phyloP scores from a whole-genome alignment of 1,140 invertebrate species.

The Ceratina japonica region DNA sequence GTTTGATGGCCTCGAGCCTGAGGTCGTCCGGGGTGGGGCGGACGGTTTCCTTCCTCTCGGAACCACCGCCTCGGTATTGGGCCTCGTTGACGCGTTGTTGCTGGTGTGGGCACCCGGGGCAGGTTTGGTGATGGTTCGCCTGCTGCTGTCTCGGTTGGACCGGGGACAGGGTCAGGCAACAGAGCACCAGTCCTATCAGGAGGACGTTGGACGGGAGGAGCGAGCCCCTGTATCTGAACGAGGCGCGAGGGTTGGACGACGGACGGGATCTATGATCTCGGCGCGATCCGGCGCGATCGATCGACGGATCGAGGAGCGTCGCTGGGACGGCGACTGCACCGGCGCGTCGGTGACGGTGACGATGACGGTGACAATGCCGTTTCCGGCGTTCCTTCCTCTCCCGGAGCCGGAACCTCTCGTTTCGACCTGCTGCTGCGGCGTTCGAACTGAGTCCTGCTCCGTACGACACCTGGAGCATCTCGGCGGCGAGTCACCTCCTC shows the following conservation, averaged over 20 bases:
- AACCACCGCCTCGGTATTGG: conserved; percentile 51
- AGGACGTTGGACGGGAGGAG: conserved; percentile 60
- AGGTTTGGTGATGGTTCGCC: conserved; percentile 73
- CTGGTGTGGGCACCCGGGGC: conserved; percentile 73
- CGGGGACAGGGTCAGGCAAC: conserved; percentile 56
- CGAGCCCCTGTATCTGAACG: conserved; percentile 26
- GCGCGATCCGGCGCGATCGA: neutral
- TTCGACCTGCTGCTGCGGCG: conserved; percentile 45
- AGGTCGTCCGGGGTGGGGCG: conserved; percentile 79
- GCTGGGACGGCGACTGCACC: neutral
- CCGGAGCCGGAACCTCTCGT: conserved; percentile 42
- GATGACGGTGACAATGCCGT: conserved; percentile 3
- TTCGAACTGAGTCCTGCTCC: conserved; percentile 55
- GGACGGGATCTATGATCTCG: conserved; percentile 9
- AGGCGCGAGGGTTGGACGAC: conserved; percentile 18
- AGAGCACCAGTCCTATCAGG: conserved; percentile 66
- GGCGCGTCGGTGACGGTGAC: neutral
- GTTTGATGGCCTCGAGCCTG: conserved; percentile 87
- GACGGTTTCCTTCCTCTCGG: conserved; percentile 53
- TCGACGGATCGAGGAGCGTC: conserved; percentile 30
- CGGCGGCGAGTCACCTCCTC: conserved; percentile 76
- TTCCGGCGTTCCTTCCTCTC: conserved; percentile 15
- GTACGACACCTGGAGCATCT: conserved; percentile 71
- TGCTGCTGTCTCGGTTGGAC: conserved; percentile 67
- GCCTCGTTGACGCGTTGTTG: conserved; percentile 68